These are phyloP conservation scores for Drosophila pseudoobscura DNA, from an alignment of 1,140 invertebrate genomes.

Conservation along the genomic window DNA sequence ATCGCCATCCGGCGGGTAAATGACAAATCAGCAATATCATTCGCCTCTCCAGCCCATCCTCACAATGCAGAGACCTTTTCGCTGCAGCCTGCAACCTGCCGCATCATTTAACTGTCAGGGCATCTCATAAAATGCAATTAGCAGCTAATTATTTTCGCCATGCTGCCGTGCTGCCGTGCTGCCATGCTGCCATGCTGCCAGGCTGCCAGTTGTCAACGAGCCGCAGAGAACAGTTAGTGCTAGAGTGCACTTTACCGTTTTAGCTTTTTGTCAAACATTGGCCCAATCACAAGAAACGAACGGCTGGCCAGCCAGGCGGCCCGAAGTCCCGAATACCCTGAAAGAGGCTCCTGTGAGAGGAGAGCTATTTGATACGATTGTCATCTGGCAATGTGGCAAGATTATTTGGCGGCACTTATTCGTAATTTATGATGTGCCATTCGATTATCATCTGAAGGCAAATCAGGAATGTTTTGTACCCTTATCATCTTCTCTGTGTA, in stretches of 20 bases:
- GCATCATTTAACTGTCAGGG: constrained; percentile 60
- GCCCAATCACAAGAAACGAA: constrained; percentile 27
- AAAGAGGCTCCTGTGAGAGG: neutral
- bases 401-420: too few species aligned
- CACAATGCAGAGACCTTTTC: constrained; percentile 4
- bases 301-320: constrained; percentile 1
- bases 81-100: constrained; percentile 23
- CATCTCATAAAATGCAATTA: constrained; percentile 71
- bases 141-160: constrained; percentile 66
- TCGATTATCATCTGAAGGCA: too few species aligned
- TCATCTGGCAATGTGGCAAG: too few species aligned
- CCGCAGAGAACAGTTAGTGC: constrained; percentile 59
- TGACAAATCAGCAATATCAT: constrained; percentile 22
- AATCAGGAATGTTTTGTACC: too few species aligned
- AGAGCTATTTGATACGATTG: too few species aligned
- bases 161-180: neutral
- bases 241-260: constrained; percentile 63
- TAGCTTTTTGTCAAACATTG: constrained; percentile 68
- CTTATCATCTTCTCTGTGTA: too few species aligned
- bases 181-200: constrained; percentile 18
- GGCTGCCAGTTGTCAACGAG: constrained; percentile 47
- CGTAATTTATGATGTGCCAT: too few species aligned
- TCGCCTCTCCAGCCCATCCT: too few species aligned
- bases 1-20: constrained; percentile 8
- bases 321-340: constrained; percentile 26